These are phyloP conservation scores for Pimpla rufipes DNA, from an alignment of 2,888 invertebrate species.

Conservation along the genomic window DNA sequence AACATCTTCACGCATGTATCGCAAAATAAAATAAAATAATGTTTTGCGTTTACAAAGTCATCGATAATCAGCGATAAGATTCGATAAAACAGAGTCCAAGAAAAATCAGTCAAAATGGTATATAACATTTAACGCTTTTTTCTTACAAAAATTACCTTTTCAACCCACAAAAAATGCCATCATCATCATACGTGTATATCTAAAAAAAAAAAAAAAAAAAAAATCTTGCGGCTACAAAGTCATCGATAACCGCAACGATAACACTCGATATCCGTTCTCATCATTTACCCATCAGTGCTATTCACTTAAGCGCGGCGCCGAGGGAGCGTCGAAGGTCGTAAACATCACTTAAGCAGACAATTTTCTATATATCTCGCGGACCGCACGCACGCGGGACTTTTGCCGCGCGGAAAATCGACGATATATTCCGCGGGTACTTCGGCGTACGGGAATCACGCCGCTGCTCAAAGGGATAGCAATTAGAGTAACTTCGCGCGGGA, in stretches of 20 bases:
- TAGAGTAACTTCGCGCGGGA: conserved; percentile 43
- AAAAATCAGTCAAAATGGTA: too few relatives aligned
- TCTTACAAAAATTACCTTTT: too few relatives aligned
- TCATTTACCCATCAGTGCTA: conserved; percentile 1
- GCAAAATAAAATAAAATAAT: too few relatives aligned
- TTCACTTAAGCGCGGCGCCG: conserved; percentile 1
- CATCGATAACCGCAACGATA: not conserved
- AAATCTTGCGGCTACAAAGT: not conserved
- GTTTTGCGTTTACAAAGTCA: not conserved
- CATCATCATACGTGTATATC: too few relatives aligned
- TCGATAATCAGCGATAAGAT: not conserved
- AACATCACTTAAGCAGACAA: conserved; percentile 21
- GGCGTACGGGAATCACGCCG: conserved; percentile 51
- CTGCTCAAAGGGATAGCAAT: conserved; percentile 61
- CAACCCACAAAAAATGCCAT: too few relatives aligned
- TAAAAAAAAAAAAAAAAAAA: not conserved
- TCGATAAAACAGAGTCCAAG: too few relatives aligned
- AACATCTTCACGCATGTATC: too few relatives aligned
- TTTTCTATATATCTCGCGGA: conserved; percentile 43
- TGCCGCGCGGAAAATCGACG: conserved; percentile 17
- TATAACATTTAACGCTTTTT: too few relatives aligned
- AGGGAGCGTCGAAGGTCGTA: conserved; percentile 42
- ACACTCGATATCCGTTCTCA: conserved; percentile 11
- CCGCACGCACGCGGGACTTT: not conserved
- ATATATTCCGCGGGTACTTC: conserved; percentile 54